A percentile compares a stretch with the other conserved stretches of the same genome.
Conservation (phyloP, 2,888 invertebrate species). For the Drosophila paucipuncta region DNA sequence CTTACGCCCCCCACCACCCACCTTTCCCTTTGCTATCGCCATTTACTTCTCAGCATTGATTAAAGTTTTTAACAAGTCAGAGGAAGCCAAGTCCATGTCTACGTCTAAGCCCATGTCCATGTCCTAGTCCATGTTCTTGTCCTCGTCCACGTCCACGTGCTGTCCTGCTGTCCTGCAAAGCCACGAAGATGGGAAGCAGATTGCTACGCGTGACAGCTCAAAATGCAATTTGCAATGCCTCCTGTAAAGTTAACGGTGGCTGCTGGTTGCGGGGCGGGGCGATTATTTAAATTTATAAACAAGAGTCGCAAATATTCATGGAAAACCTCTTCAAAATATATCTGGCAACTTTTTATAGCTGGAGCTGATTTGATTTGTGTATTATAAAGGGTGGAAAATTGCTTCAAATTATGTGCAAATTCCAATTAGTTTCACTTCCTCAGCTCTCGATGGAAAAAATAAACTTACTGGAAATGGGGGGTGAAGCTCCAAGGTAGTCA, state of each 20-base stretch:
- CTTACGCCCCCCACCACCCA: not conserved
- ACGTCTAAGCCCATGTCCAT: slow-evolving; percentile 1
- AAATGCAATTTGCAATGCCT: slow-evolving; percentile 74
- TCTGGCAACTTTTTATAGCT: slow-evolving; percentile 7
- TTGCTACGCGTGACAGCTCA: slow-evolving; percentile 59
- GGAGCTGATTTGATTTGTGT: slow-evolving; percentile 2
- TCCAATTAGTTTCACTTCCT: not conserved
- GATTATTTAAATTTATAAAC: slow-evolving; percentile 62
- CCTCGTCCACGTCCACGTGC: not conserved
- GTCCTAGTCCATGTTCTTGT: not conserved
- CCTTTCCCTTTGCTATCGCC: not conserved
- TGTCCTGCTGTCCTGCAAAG: not conserved
- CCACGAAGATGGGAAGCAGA: slow-evolving; percentile 36
- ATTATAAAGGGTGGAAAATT: slow-evolving; percentile 10
- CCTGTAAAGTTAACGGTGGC: slow-evolving; percentile 30
- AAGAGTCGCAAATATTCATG: slow-evolving; percentile 54
- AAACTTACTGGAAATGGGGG: not conserved
- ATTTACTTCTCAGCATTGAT: slow-evolving; percentile 60
- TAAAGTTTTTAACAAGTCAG: slow-evolving; percentile 74
- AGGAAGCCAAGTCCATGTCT: slow-evolving; percentile 22
- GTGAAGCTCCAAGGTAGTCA: not conserved
- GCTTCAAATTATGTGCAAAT: not conserved
- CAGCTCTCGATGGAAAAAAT: too few species aligned
- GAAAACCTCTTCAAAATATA: slow-evolving; percentile 39
- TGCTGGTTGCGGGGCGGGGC: not conserved